Conservation (phyloP, 53 echinoderm and acorn worm species). For the Luidia sarsii region DNA sequence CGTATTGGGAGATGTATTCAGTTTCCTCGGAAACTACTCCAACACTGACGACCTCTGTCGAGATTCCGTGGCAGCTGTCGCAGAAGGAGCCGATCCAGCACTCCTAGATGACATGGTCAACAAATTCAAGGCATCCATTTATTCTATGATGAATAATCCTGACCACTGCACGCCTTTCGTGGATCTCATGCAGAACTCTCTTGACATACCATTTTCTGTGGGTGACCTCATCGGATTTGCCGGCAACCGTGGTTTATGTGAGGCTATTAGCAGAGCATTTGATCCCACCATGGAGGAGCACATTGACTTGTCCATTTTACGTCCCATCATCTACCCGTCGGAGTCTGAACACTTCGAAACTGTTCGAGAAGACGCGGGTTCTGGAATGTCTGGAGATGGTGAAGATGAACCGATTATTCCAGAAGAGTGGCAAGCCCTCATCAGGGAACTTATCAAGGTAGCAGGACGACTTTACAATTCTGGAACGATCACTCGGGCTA, state of each 20-base stretch:
- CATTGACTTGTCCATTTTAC: background rate
- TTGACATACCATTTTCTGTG: conserved; percentile 9
- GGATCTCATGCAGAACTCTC: conserved; percentile 6
- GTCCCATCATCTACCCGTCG: background rate
- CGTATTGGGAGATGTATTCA: conserved; percentile 11
- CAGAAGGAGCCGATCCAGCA: conserved; percentile 4
- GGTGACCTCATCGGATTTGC: conserved; percentile 19
- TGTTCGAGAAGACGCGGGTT: background rate
- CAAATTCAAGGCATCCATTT: background rate
- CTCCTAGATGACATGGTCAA: conserved; percentile 2
- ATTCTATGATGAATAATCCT: background rate
- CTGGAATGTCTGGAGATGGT: too few species aligned
- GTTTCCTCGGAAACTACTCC: conserved; percentile 6
- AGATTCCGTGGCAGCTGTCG: background rate
- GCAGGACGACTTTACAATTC: conserved; percentile 23
- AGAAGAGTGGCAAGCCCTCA: conserved; percentile 6
- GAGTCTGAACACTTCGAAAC: background rate
- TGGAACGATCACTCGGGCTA: conserved; percentile 9
- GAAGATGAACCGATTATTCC: background rate
- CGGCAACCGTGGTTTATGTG: conserved; percentile 11
- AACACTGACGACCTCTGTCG: conserved; percentile 31
- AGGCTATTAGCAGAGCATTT: conserved; percentile 5
- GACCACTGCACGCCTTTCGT: conserved; percentile 11
- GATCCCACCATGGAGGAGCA: background rate
- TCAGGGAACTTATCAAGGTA: conserved; percentile 16